These are phyloP conservation scores for Cosmia pyralina DNA, from an alignment of 2,888 invertebrate genomes.

Conservation along the genomic window DNA sequence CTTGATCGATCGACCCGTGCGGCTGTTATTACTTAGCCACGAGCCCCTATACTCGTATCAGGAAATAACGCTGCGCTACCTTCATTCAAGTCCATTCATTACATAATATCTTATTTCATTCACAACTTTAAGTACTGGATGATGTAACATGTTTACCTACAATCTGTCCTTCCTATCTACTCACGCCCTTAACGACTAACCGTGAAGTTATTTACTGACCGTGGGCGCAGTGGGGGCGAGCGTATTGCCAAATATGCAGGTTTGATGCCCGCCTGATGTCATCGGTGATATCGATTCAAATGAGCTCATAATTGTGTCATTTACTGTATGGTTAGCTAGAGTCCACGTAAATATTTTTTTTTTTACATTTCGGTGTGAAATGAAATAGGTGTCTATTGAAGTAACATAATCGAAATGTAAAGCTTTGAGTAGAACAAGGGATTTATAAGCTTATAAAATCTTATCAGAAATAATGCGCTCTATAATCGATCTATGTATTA, in stretches of 20 bases:
- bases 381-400: too few species aligned
- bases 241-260: constrained; percentile 70
- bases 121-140: constrained; percentile 22
- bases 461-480: background rate
- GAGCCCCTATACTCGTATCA: too few species aligned
- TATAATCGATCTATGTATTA: background rate
- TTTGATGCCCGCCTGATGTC: constrained; percentile 74
- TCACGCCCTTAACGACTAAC: constrained; percentile 60
- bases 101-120: constrained; percentile 22
- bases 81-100: constrained; percentile 25
- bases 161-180: constrained; percentile 56
- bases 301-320: constrained; percentile 64
- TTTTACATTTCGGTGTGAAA: background rate
- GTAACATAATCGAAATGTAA: background rate
- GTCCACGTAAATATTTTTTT: constrained; percentile 1
- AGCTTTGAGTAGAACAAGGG: background rate
- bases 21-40: too few species aligned
- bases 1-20: too few species aligned
- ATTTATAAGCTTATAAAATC: background rate
- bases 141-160: constrained; percentile 46
- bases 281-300: constrained; percentile 63
- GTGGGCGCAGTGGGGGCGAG: constrained; percentile 68
- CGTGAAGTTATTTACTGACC: constrained; percentile 61
- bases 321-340: constrained; percentile 20
- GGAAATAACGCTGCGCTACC: background rate